phyloP scores from a whole-genome alignment of 2,888 invertebrate genomes.

The Andrena hattorfiana region DNA sequence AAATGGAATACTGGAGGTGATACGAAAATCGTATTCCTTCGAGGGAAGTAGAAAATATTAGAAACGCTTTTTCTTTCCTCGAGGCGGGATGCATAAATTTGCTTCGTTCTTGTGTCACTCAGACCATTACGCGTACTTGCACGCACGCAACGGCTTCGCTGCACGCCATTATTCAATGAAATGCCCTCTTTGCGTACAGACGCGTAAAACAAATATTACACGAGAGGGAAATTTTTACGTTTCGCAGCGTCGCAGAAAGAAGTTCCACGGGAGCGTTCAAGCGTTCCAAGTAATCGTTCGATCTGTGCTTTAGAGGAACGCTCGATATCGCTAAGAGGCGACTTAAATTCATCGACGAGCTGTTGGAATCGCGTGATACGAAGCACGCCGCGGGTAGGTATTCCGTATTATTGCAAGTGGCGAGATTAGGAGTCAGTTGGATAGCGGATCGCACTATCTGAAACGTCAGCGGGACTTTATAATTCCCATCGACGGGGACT shows the following conservation, averaged over 20 bases:
- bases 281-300: neutral
- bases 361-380: slow-evolving; percentile 4
- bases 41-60: neutral
- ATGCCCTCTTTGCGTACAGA: neutral
- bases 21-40: neutral
- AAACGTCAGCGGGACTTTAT: neutral
- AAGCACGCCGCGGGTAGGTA: neutral
- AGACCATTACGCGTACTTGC: neutral
- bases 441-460: neutral
- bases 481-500: neutral
- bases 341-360: neutral
- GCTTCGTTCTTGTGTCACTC: slow-evolving; percentile 10
- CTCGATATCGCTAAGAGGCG: neutral
- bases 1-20: no score
- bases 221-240: neutral
- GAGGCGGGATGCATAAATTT: slow-evolving; percentile 43
- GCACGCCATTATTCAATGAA: slow-evolving; percentile 42
- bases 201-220: neutral
- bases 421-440: slow-evolving; percentile 20
- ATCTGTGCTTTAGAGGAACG: neutral
- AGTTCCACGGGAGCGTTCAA: neutral
- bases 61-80: neutral
- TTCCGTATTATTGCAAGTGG: slow-evolving; percentile 1
- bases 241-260: neutral
- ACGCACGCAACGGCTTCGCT: slow-evolving; percentile 31